A percentile compares a stretch with the other conserved stretches of the same genome.
Evolutionary conservation across 2,113 vertebrate species (phyloP).

Genomic region (Cynopterus brachyotis): DNA sequence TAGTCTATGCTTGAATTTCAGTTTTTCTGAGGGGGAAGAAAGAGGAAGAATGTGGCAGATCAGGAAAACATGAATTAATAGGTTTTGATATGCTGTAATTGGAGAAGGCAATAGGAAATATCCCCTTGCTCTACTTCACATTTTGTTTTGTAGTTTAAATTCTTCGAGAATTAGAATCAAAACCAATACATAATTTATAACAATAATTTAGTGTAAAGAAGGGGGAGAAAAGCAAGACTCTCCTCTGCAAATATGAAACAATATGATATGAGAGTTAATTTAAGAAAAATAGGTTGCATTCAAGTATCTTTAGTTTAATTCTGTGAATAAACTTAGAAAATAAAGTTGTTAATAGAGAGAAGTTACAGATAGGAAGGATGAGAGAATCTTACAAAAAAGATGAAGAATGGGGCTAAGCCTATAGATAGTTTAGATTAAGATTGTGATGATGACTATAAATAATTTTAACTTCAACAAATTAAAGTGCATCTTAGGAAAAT

Average conservation of each 20-base stretch:
- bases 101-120: neutral
- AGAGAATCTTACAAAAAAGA: neutral
- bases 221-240: neutral
- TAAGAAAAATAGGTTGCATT: neutral
- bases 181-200: neutral
- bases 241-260: neutral
- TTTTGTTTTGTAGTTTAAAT: neutral
- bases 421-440: neutral
- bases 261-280: neutral
- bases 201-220: neutral
- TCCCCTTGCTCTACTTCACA: neutral
- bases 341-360: neutral
- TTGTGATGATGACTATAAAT: neutral
- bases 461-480: neutral
- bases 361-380: neutral
- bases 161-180: neutral
- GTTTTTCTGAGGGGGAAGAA: neutral
- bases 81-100: neutral
- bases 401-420: neutral
- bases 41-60: neutral
- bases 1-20: neutral
- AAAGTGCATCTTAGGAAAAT: neutral
- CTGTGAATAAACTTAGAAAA: neutral
- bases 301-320: slow-evolving; percentile 20
- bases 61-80: neutral